Base-by-base conservation (phyloP, 2,888 invertebrate genomes). In the Copidosoma aretas region DNA sequence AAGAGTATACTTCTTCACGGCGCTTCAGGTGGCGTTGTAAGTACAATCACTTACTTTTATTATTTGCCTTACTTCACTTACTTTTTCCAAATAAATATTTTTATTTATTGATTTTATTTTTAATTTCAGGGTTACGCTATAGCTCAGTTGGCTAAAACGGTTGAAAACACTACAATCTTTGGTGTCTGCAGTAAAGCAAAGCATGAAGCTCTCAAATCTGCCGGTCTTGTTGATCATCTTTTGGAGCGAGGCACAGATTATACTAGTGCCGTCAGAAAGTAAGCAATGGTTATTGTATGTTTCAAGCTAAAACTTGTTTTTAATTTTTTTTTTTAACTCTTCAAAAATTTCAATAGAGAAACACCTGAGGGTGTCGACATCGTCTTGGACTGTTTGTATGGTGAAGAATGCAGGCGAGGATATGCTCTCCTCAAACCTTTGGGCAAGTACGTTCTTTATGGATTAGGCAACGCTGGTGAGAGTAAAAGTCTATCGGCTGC, bases 401-500 rank as follows among this genome's bases (percentile, higher is more conserved):
- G 94, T 5, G 94, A 95, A 78, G 94, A 95, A 81, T 93, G 93
- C 84, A 93, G 93, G 85, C 90, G 91, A 75, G 94, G 94, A 46
- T 93, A 94, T 80, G 87, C 88, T 65, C 87, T 95, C 51, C 87
- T 95, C 74, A 93, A 93, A 81, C 94, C 95, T 4, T 92, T 94
- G 91, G 95, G 95, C 79, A 90, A 91, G 85, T 95, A 95, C 84
- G 89, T 95, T 77, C 88, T 95, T 52, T 95, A 93, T 84, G 95
- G 94, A 77, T 91, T 93, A 74, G 92, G 93, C 71, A 94, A 93
- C 85, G 93, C 94, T 77, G 94, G 94, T 73, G 94, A 95, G 86
- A 94, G 93, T 17, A 94, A 93, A 86, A 94, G 94, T 85, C 93
- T 95, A 86, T 94, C 93, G 81, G 92, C 93, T 77, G 94, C 94